Evolutionary conservation across 2,113 vertebrate species (phyloP).

Genomic region (Lepus europaeus): DNA sequence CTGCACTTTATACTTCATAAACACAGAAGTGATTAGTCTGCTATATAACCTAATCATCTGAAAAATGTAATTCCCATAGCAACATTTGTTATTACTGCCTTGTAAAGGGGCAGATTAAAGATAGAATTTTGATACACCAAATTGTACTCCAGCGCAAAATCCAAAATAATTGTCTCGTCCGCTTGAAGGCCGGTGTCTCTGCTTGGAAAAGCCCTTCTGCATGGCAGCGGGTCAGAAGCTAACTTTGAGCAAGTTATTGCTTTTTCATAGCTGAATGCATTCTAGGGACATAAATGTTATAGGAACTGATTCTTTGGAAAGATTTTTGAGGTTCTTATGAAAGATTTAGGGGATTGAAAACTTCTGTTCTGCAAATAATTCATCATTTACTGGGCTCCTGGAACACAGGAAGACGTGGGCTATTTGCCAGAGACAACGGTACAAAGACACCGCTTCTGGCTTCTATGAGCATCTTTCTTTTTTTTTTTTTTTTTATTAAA

Average conservation of each 20-base stretch:
- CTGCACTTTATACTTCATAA: constrained; percentile 63
- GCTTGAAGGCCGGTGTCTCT: neutral
- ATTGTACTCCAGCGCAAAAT: neutral
- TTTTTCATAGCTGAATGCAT: neutral
- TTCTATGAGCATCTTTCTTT: neutral
- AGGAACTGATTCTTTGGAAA: constrained; percentile 7
- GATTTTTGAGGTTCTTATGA: neutral
- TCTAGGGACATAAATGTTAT: neutral
- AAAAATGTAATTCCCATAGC: constrained; percentile 69
- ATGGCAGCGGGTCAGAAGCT: neutral
- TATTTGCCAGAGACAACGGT: neutral
- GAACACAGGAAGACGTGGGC: neutral
- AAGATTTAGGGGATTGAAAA: neutral
- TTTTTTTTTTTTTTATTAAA: no score
- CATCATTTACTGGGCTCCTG: neutral
- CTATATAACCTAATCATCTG: constrained; percentile 68
- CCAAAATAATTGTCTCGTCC: neutral
- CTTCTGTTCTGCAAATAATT: neutral
- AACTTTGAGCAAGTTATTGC: neutral
- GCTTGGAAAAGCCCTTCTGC: neutral
- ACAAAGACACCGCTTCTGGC: neutral
- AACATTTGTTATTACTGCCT: constrained; percentile 61
- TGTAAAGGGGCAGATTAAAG: constrained; percentile 63
- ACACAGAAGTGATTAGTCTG: constrained; percentile 69
- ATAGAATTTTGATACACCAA: constrained; percentile 49